Conservation (phyloP, 2,888 invertebrate species). For the Trachelus stipa region DNA sequence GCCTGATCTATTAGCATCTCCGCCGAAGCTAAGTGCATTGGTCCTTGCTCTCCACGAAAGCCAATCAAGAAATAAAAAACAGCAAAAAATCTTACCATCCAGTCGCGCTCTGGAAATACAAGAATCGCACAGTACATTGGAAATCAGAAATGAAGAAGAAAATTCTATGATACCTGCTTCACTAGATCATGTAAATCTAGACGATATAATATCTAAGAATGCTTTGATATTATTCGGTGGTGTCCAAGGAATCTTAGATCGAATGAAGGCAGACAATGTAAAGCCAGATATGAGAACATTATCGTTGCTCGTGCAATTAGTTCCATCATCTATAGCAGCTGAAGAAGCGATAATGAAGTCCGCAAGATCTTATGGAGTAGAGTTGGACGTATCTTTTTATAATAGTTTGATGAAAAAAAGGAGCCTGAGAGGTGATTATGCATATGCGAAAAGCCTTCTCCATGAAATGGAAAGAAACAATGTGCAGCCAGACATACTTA, state of each 20-base stretch:
- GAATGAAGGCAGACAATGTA: slow-evolving; percentile 77
- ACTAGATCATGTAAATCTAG: background rate
- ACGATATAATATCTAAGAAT: slow-evolving; percentile 68
- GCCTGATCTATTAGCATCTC: slow-evolving; percentile 76
- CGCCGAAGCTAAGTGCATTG: slow-evolving; percentile 43
- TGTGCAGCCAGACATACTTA: slow-evolving; percentile 79
- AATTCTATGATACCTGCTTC: background rate
- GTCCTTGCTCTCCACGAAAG: background rate
- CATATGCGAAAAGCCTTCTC: slow-evolving; percentile 73
- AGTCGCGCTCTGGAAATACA: background rate
- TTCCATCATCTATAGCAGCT: slow-evolving; percentile 75
- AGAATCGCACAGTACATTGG: background rate
- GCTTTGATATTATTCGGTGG: slow-evolving; percentile 86
- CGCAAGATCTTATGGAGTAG: slow-evolving; percentile 73
- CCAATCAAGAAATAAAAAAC: background rate
- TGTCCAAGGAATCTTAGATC: slow-evolving; percentile 77
- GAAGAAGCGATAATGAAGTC: slow-evolving; percentile 77
- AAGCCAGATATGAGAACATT: slow-evolving; percentile 84
- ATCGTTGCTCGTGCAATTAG: slow-evolving; percentile 79
- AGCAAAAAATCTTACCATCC: background rate
- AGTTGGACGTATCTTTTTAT: slow-evolving; percentile 84
- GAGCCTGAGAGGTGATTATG: slow-evolving; percentile 76
- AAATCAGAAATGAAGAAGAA: background rate
- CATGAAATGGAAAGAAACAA: slow-evolving; percentile 65
- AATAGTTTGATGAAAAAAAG: slow-evolving; percentile 89